These are phyloP conservation scores for Bacillus rossius DNA, from an alignment of 1,140 invertebrate species.

Conservation along the genomic window DNA sequence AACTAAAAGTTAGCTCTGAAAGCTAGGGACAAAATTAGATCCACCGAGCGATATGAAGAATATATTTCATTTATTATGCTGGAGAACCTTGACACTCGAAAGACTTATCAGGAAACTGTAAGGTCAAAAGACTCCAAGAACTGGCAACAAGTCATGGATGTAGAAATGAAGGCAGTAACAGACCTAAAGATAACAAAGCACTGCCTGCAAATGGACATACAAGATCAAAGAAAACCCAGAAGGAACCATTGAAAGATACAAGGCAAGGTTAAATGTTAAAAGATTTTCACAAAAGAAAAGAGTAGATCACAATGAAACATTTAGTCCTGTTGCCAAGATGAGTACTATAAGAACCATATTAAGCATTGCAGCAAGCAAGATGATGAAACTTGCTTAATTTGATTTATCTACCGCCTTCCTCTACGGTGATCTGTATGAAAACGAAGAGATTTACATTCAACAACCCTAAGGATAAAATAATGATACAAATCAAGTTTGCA, in stretches of 20 bases:
- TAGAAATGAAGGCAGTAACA: no score
- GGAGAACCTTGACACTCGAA: conserved; percentile 5
- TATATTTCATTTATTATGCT: no score
- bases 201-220: conserved; percentile 3
- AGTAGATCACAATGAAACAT: conserved; percentile 31
- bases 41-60: no score
- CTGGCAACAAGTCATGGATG: no score
- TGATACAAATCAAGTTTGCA: conserved; percentile 24
- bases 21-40: no score
- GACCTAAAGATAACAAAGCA: background rate
- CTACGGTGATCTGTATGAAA: conserved; percentile 37
- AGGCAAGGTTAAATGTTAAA: conserved; percentile 31
- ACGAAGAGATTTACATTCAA: conserved; percentile 41
- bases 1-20: no score
- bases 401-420: conserved; percentile 41
- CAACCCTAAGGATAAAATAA: conserved; percentile 37
- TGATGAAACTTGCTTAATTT: conserved; percentile 27
- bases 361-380: conserved; percentile 20
- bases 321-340: conserved; percentile 31
- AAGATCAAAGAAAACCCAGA: conserved; percentile 3
- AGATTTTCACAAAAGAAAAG: conserved; percentile 28
- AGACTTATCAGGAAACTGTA: conserved; percentile 11
- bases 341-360: conserved; percentile 28
- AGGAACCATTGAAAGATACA: conserved; percentile 15
- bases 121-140: no score